phyloP scores from a whole-genome alignment of 92 coral and sea anemone species.

The Porites divaricata region DNA sequence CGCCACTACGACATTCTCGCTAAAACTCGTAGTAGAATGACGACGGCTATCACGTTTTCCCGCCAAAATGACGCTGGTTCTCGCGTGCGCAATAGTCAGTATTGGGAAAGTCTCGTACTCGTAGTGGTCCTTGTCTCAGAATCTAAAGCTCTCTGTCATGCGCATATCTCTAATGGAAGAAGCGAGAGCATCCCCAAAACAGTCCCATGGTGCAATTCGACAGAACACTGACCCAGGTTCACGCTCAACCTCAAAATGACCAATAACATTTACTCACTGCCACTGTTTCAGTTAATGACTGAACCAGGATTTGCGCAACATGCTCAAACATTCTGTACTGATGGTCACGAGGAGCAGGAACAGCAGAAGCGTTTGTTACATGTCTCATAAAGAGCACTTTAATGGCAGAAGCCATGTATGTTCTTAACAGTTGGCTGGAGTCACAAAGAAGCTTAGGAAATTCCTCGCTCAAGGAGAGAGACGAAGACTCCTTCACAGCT shows the following conservation, averaged over 20 bases:
- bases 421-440: constrained; percentile 86
- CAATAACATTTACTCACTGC: constrained; percentile 39
- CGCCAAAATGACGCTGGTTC: too few relatives aligned
- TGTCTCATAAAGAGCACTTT: constrained; percentile 76
- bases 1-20: too few relatives aligned
- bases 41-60: too few relatives aligned
- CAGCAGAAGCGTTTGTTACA: constrained; percentile 41
- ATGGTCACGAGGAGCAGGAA: constrained; percentile 69
- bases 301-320: constrained; percentile 71
- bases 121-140: too few relatives aligned
- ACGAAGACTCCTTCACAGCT: constrained; percentile 43
- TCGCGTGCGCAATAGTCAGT: too few relatives aligned
- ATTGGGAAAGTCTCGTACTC: too few relatives aligned
- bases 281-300: constrained; percentile 68
- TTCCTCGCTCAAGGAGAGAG: constrained; percentile 56
- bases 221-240: too few relatives aligned
- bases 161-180: too few relatives aligned
- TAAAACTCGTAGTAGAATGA: too few relatives aligned
- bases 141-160: too few relatives aligned
- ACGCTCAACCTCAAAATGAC: too few relatives aligned
- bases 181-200: not conserved
- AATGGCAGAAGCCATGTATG: constrained; percentile 86
- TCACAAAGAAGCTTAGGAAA: constrained; percentile 84
- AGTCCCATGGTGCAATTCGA: too few relatives aligned
- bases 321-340: constrained; percentile 83